phyloP scores from a whole-genome alignment of 2,888 invertebrate species.

The Drosophila eohydei region DNA sequence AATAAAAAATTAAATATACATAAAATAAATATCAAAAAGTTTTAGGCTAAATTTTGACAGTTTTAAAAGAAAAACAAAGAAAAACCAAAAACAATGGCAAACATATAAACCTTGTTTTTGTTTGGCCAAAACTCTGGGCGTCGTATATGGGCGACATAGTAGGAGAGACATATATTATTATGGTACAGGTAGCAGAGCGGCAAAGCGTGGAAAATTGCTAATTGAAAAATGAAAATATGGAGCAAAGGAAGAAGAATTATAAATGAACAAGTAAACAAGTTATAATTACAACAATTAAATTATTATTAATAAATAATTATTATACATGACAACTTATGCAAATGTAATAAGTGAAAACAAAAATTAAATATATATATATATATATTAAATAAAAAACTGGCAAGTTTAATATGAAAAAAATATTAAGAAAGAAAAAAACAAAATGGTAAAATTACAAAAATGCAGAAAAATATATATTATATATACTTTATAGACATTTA shows the following conservation, averaged over 20 bases:
- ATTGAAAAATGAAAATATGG: not conserved
- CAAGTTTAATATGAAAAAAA: conserved; percentile 60
- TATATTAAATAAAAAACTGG: conserved; percentile 53
- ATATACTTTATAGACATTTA: conserved; percentile 79
- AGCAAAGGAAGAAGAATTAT: conserved; percentile 32
- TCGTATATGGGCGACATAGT: conserved; percentile 60
- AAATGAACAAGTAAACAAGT: conserved; percentile 70
- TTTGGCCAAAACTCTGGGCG: conserved; percentile 74
- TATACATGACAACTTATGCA: conserved; percentile 74
- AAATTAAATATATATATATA: conserved; percentile 33
- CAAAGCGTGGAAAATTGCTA: not conserved
- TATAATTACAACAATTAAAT: conserved; percentile 79
- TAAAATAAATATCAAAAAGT: conserved; percentile 57
- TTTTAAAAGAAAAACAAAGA: conserved; percentile 30
- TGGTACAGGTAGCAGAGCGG: conserved; percentile 31
- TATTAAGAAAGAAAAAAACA: conserved; percentile 38
- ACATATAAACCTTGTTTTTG: conserved; percentile 76
- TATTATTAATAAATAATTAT: conserved; percentile 79
- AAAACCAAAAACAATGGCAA: conserved; percentile 33
- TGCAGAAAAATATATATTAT: conserved; percentile 80
- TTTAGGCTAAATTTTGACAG: conserved; percentile 66
- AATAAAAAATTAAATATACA: conserved; percentile 20
- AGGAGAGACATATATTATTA: conserved; percentile 30
- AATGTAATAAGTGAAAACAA: conserved; percentile 55
- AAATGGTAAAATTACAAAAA: conserved; percentile 66